Evolutionary conservation across 2,113 vertebrate genomes (phyloP).

Genomic region (Gulo gulo): DNA sequence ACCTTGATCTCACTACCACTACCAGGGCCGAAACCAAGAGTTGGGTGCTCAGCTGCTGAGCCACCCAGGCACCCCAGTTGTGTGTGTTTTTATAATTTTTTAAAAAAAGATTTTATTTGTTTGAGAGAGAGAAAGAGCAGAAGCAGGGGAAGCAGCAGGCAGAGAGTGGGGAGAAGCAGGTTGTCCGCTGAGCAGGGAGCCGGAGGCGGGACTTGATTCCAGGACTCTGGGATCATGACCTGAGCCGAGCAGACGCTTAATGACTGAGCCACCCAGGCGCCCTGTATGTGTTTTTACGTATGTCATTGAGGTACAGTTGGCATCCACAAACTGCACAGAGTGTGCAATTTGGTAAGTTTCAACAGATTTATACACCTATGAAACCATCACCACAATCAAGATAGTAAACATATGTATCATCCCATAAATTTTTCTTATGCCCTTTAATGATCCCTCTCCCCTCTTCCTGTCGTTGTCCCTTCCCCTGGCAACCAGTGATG

Average conservation of each 20-base stretch:
- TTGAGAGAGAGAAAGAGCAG: too few species aligned
- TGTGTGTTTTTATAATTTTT: not conserved
- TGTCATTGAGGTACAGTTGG: not conserved
- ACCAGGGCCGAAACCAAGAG: too few species aligned
- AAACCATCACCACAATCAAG: not conserved
- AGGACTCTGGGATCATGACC: too few species aligned
- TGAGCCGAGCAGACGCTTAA: too few species aligned
- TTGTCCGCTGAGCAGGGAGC: too few species aligned
- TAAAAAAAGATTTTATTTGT: too few species aligned
- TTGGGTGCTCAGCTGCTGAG: not conserved
- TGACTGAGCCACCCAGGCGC: not conserved
- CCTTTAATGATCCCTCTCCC: not conserved
- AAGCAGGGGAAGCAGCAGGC: too few species aligned
- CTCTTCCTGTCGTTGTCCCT: not conserved
- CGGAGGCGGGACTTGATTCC: too few species aligned
- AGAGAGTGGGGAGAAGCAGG: too few species aligned
- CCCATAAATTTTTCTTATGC: not conserved
- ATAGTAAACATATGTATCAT: not conserved
- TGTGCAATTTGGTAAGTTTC: not conserved
- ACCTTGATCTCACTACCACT: too few species aligned
- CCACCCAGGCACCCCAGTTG: not conserved
- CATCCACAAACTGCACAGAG: not conserved
- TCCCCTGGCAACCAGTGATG: not conserved
- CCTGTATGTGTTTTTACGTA: not conserved
- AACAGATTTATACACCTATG: not conserved